phyloP scores from a whole-genome alignment of 2,888 invertebrate genomes.

The Dynastes grantii region DNA sequence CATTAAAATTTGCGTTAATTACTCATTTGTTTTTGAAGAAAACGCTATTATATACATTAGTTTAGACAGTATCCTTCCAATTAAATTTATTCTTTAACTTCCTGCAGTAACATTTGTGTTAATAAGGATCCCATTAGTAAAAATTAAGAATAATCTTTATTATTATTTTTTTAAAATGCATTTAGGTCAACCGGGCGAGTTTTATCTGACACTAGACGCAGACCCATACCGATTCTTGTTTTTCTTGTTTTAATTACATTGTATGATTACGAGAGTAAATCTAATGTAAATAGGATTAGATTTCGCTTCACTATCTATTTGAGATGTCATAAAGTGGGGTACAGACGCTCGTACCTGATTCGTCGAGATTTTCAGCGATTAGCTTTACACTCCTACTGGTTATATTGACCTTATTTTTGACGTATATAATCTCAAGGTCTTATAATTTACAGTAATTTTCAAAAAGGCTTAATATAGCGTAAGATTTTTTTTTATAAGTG shows the following conservation, averaged over 20 bases:
- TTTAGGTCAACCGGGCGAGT: not conserved
- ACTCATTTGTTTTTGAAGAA: no score
- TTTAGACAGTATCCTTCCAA: no score
- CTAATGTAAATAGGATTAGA: constrained; percentile 18
- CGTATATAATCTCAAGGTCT: constrained; percentile 49
- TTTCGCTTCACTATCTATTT: not conserved
- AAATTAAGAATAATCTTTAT: no score
- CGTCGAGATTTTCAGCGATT: constrained; percentile 34
- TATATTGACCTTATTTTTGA: constrained; percentile 44
- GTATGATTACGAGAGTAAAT: constrained; percentile 5
- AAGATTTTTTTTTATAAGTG: not conserved
- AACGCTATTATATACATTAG: no score
- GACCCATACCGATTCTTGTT: not conserved
- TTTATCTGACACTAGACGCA: not conserved
- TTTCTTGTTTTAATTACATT: not conserved
- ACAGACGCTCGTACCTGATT: constrained; percentile 7
- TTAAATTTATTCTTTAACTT: no score
- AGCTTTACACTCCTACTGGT: constrained; percentile 40
- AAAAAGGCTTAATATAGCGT: not conserved
- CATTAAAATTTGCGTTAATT: no score
- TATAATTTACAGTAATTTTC: constrained; percentile 40
- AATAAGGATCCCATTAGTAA: no score
- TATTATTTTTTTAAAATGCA: not conserved
- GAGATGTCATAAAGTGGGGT: constrained; percentile 33
- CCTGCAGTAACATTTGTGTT: no score